A percentile compares a stretch with the other conserved stretches of the same genome.
Conservation (phyloP, 2,113 vertebrate species). For the Centropus unirufus region DNA sequence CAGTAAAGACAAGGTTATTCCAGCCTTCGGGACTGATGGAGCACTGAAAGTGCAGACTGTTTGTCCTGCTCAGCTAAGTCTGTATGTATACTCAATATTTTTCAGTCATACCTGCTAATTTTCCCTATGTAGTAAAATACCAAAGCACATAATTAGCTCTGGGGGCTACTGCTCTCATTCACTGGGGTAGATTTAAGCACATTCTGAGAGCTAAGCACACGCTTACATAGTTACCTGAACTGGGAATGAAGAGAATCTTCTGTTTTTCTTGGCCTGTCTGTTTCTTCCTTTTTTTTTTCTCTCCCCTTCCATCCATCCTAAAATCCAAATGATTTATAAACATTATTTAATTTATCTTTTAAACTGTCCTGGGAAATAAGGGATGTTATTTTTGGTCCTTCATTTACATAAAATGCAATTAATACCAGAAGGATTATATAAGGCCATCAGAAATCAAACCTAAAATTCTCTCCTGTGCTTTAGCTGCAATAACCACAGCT, state of each 20-base stretch:
- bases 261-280: not conserved
- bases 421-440: not conserved
- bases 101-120: not conserved
- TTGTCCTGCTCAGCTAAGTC: not conserved
- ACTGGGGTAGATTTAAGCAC: not conserved
- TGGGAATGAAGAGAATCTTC: not conserved
- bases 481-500: not conserved
- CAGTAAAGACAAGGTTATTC: fast-evolving
- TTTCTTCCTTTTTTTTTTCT: not conserved
- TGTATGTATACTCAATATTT: not conserved
- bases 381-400: not conserved
- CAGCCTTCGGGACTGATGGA: not conserved
- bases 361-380: not conserved
- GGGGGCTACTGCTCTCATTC: not conserved
- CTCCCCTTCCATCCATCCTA: not conserved
- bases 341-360: not conserved
- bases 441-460: not conserved
- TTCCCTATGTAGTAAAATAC: not conserved
- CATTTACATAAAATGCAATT: not conserved
- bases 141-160: not conserved
- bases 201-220: not conserved
- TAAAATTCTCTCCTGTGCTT: not conserved
- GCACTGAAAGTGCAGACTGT: not conserved
- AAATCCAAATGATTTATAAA: not conserved
- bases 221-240: fast-evolving